A percentile compares a stretch with the other conserved stretches of the same genome.
Evolutionary conservation across 2,113 vertebrate genomes (phyloP).

Genomic region (Tupaia tana): DNA sequence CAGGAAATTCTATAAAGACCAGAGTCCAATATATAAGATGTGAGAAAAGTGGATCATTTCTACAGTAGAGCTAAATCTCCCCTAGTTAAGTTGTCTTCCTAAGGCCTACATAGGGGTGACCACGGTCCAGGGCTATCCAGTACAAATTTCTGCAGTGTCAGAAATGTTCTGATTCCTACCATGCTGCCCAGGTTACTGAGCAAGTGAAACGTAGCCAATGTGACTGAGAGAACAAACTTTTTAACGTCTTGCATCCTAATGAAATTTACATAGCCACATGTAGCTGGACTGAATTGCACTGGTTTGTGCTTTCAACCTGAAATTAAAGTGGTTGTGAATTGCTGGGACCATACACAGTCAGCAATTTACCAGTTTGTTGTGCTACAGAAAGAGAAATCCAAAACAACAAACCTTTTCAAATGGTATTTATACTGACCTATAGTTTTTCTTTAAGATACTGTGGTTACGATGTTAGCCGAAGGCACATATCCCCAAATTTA

Average conservation of each 20-base stretch:
- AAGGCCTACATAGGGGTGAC: neutral
- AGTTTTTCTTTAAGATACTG: slow-evolving; percentile 26
- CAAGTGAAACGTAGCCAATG: neutral
- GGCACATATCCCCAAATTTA: slow-evolving; percentile 10
- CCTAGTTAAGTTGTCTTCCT: neutral
- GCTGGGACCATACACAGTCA: neutral
- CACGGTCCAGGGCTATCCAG: neutral
- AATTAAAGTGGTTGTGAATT: slow-evolving; percentile 37
- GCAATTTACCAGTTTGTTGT: neutral
- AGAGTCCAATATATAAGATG: neutral
- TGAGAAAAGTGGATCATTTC: neutral
- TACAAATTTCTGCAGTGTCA: neutral
- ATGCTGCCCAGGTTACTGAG: neutral
- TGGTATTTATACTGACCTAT: neutral
- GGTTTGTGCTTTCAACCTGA: neutral
- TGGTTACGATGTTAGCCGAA: neutral
- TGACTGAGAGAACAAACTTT: neutral
- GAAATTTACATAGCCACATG: neutral
- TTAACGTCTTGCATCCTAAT: slow-evolving; percentile 40
- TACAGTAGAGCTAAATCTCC: neutral
- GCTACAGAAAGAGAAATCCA: neutral
- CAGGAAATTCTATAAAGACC: neutral
- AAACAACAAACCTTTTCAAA: neutral
- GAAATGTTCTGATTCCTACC: neutral
- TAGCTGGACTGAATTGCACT: neutral